Conservation (phyloP, 2,888 invertebrate species). For the Pandemis heparana region DNA sequence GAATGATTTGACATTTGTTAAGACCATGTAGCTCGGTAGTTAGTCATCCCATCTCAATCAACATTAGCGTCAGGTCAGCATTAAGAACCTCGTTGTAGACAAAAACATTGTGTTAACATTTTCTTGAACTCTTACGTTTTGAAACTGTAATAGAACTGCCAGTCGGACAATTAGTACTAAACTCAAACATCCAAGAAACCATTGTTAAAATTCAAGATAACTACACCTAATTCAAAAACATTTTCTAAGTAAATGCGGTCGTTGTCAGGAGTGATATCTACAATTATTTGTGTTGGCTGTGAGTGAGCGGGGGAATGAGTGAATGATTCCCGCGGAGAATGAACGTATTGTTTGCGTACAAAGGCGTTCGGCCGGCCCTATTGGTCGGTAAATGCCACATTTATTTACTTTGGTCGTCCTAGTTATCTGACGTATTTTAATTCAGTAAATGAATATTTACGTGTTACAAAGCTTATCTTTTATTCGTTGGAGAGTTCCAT, state of each 20-base stretch:
- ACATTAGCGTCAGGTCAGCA: too few species aligned
- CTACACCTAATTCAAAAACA: not conserved
- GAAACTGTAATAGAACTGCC: too few species aligned
- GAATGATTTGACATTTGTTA: too few species aligned
- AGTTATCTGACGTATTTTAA: conserved; percentile 6
- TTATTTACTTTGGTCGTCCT: conserved; percentile 10
- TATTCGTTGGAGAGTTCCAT: not conserved
- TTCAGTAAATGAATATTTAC: not conserved
- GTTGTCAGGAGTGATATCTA: conserved; percentile 15
- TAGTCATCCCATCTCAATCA: too few species aligned
- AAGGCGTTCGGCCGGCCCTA: conserved; percentile 7
- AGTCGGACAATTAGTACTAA: too few species aligned
- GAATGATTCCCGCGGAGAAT: conserved; percentile 20
- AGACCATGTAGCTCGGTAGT: too few species aligned
- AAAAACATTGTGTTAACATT: too few species aligned
- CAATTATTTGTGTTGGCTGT: conserved; percentile 14
- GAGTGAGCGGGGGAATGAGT: conserved; percentile 21
- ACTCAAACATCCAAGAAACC: not conserved
- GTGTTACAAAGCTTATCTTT: not conserved
- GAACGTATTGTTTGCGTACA: conserved; percentile 29
- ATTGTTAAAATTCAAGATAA: not conserved
- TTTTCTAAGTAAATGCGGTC: not conserved
- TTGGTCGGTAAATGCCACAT: conserved; percentile 23
- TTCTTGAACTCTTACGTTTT: too few species aligned
- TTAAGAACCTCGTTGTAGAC: too few species aligned